Evolutionary conservation across 2,888 invertebrate species (phyloP).

Genomic region (Timema cristinae): DNA sequence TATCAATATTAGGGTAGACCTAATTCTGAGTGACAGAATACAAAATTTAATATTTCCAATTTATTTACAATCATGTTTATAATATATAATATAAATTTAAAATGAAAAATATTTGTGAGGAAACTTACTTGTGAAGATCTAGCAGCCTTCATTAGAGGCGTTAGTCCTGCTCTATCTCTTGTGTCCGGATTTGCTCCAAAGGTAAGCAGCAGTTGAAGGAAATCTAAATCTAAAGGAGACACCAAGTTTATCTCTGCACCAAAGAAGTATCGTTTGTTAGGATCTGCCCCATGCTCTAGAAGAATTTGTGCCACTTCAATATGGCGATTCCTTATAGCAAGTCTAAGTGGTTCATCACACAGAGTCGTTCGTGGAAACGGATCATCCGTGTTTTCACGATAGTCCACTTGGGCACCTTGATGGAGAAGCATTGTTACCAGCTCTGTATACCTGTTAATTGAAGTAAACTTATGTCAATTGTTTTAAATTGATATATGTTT

Average conservation of each 20-base stretch:
- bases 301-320: constrained; percentile 62
- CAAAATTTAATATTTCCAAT: neutral
- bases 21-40: neutral
- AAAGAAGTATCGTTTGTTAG: constrained; percentile 81
- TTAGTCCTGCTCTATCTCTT: constrained; percentile 79
- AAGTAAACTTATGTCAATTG: neutral
- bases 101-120: no score
- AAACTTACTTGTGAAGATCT: constrained; percentile 64
- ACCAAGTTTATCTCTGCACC: constrained; percentile 87
- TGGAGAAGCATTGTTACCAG: constrained; percentile 67
- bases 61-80: neutral
- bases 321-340: constrained; percentile 71
- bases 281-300: constrained; percentile 80
- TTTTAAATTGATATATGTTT: neutral
- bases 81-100: no score
- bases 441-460: constrained; percentile 55
- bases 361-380: constrained; percentile 55
- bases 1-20: neutral
- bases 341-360: constrained; percentile 82
- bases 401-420: constrained; percentile 76
- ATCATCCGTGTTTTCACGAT: constrained; percentile 66
- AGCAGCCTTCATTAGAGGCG: constrained; percentile 88
- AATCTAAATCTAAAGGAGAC: constrained; percentile 69
- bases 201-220: constrained; percentile 72
- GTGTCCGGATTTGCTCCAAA: constrained; percentile 88